These are phyloP conservation scores for Megaleporinus macrocephalus DNA, from an alignment of 2,113 vertebrate species.

Conservation along the genomic window DNA sequence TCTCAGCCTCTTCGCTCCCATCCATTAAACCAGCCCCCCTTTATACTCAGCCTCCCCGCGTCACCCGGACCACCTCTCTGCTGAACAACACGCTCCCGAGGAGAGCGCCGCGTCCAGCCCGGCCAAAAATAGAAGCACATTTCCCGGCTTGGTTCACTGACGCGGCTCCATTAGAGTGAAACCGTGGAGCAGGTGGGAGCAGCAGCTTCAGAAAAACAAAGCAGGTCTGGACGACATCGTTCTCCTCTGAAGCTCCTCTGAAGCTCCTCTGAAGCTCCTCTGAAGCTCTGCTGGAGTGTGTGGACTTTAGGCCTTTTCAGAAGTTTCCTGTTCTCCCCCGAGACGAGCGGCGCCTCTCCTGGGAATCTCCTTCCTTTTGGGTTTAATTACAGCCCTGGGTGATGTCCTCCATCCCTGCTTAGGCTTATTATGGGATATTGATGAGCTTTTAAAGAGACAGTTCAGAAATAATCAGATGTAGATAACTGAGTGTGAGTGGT, in stretches of 20 bases:
- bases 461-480: background rate
- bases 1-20: constrained; percentile 33
- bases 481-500: no score
- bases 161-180: constrained; percentile 13
- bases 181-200: constrained; percentile 1
- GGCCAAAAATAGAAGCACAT: constrained; percentile 46
- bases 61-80: background rate
- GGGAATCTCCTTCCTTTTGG: constrained; percentile 8
- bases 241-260: background rate
- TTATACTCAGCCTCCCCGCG: constrained; percentile 2
- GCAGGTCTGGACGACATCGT: constrained; percentile 1
- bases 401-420: constrained; percentile 25
- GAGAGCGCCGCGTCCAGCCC: background rate
- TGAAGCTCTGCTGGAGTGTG: background rate
- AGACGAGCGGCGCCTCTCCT: background rate
- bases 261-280: background rate
- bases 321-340: constrained; percentile 33
- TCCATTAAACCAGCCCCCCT: constrained; percentile 9
- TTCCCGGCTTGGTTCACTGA: constrained; percentile 38
- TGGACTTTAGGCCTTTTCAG: constrained; percentile 24
- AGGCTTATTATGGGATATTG: constrained; percentile 15
- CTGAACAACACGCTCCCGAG: constrained; percentile 26
- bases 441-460: background rate
- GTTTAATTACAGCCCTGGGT: constrained; percentile 53
- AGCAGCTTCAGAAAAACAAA: background rate